Evolutionary conservation across 2,888 invertebrate species (phyloP).

Genomic region (Cephus runcator): DNA sequence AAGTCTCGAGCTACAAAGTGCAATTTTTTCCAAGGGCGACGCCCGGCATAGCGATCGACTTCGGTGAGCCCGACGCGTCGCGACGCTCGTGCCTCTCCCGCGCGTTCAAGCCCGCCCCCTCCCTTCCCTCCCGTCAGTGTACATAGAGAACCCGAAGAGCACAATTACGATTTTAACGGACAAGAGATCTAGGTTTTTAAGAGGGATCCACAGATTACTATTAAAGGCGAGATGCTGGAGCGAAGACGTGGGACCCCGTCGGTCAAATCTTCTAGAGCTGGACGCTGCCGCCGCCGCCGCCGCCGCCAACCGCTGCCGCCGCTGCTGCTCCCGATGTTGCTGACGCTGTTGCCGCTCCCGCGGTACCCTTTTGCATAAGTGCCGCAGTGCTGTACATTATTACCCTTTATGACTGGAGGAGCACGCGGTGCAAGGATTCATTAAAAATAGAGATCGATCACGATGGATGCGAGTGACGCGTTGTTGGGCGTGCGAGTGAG

Average conservation of each 20-base stretch:
- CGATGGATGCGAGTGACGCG: neutral
- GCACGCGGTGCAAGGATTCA: neutral
- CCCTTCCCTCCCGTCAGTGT: slow-evolving; percentile 18
- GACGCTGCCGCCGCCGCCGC: neutral
- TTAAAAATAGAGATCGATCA: neutral
- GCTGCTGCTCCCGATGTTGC: too few species aligned
- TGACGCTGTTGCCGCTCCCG: neutral
- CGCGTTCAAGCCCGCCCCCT: neutral
- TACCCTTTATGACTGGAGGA: neutral
- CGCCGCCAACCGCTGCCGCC: neutral
- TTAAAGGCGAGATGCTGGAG: neutral
- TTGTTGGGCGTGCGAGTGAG: neutral
- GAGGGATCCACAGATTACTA: neutral
- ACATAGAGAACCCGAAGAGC: slow-evolving; percentile 24
- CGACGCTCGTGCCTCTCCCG: neutral
- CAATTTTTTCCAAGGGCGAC: slow-evolving; percentile 43
- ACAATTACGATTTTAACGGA: neutral
- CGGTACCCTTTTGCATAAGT: neutral
- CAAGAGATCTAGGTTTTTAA: neutral
- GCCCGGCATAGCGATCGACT: neutral
- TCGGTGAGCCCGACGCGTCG: neutral
- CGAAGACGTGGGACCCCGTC: neutral
- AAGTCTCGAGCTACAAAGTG: slow-evolving; percentile 39
- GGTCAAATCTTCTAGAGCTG: neutral
- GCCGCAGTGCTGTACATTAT: neutral